Evolutionary conservation across 1,140 invertebrate genomes (phyloP), one percentile per base, ranked within the genome.

Genomic region (Zaprionus capensis): DNA sequence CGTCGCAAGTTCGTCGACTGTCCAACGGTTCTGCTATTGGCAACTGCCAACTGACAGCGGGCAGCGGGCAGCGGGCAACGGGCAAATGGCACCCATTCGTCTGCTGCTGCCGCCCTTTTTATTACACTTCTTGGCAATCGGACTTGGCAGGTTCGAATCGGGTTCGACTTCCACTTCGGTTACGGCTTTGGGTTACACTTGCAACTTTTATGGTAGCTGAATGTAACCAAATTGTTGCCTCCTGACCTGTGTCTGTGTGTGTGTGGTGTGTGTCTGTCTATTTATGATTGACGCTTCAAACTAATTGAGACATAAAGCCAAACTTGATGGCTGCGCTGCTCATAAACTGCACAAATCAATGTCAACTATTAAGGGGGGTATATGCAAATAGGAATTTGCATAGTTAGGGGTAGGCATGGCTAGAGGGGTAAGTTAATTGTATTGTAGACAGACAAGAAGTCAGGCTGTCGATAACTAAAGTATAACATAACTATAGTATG

Each of bases 231-330:
- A 82, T 76, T 68, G 73, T 70, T 80, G 59, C 12, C 71, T 49
- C n/a, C 46, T 17, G 28, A 53, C 49, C 31, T 20, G 31, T 3
- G 6, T 31, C 7, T 17, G 14, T 55, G 24, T 15, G 44, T 15
- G 15, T n/a, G 5, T 55, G 53, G 53, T 9, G 24, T 56, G 26
- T 15, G 58, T 46, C 46, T 73, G 36, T 65, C 64, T 78, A 67
- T 68, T 81, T 90, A 90, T 90, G 81, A 81, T 70, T 62, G 66
- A 57, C 64, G 66, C 70, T 91, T 68, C 66, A 41, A 75, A 67
- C 79, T 90, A 90, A 90, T 90, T 90, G 82, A 90, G 86, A 82
- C 85, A 90, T 90, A 82, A 90, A 90, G 44, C 53, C 72, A 69
- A 80, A 80, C 84, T 90, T 90, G 62, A 82, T 86, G 58, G 58